Conservation (phyloP, 2,797 vertebrate species). For the Gorsachius magnificus region DNA sequence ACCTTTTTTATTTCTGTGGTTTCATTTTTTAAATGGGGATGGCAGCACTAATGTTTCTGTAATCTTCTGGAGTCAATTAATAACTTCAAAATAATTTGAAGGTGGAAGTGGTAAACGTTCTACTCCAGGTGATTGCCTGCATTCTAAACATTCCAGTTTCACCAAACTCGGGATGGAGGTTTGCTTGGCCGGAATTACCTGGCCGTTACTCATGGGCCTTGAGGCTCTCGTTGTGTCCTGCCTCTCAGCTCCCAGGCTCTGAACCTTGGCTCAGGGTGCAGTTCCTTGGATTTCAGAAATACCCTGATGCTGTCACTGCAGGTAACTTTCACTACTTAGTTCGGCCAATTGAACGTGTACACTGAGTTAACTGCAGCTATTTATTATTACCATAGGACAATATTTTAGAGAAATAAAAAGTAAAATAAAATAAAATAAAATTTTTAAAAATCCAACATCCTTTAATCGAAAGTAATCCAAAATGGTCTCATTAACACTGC, state of each 20-base stretch:
- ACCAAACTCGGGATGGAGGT: background rate
- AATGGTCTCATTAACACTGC: background rate
- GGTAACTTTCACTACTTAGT: background rate
- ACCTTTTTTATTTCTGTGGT: background rate
- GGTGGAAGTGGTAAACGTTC: background rate
- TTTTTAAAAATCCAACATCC: rapidly evolving
- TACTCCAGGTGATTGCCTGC: background rate
- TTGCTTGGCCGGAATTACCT: background rate
- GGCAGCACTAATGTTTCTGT: background rate
- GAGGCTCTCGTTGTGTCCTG: background rate
- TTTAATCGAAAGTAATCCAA: background rate
- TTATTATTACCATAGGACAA: background rate
- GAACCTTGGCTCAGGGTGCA: background rate
- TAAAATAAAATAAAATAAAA: background rate
- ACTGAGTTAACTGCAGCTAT: background rate
- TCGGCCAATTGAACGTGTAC: background rate
- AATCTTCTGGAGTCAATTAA: background rate
- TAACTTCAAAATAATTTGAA: background rate
- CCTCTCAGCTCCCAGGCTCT: background rate
- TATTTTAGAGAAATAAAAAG: background rate
- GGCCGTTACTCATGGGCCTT: background rate
- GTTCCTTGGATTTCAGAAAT: background rate
- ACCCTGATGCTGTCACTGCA: background rate
- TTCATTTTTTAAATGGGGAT: background rate
- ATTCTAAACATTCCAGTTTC: background rate